phyloP scores from a whole-genome alignment of 2,888 invertebrate genomes.

The Pinctada fucata region DNA sequence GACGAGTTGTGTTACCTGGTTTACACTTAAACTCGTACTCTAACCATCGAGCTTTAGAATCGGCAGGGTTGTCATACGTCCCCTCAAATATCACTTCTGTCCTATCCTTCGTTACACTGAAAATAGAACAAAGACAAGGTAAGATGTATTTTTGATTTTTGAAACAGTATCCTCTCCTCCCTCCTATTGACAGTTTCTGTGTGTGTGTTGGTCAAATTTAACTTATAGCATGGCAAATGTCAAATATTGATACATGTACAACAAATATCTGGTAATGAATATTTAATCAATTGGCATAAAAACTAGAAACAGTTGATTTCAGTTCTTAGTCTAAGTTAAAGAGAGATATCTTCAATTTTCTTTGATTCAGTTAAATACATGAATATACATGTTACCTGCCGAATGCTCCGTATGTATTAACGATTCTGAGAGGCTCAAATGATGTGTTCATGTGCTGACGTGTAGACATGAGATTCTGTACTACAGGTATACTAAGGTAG shows the following conservation, averaged over 20 bases:
- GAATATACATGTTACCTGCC: conserved; percentile 70
- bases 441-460: conserved; percentile 77
- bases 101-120: conserved; percentile 76
- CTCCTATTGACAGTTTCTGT: neutral
- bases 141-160: neutral
- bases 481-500: conserved; percentile 77
- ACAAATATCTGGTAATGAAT: too few relatives aligned
- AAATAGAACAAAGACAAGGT: neutral
- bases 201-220: neutral
- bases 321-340: too few relatives aligned
- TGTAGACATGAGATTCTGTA: conserved; percentile 76
- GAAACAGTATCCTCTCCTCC: neutral
- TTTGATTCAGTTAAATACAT: too few relatives aligned
- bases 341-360: too few relatives aligned
- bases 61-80: conserved; percentile 69
- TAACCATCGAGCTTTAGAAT: conserved; percentile 70
- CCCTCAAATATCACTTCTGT: conserved; percentile 77
- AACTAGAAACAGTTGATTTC: too few relatives aligned
- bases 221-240: neutral
- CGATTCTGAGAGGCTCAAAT: conserved; percentile 77
- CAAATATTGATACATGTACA: too few relatives aligned
- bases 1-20: conserved; percentile 73
- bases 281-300: too few relatives aligned
- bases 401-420: conserved; percentile 78
- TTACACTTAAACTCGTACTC: conserved; percentile 79